A percentile compares a stretch with the other conserved stretches of the same genome.
phyloP scores from a whole-genome alignment of 2,113 vertebrate species.

The Indicator maculatus region DNA sequence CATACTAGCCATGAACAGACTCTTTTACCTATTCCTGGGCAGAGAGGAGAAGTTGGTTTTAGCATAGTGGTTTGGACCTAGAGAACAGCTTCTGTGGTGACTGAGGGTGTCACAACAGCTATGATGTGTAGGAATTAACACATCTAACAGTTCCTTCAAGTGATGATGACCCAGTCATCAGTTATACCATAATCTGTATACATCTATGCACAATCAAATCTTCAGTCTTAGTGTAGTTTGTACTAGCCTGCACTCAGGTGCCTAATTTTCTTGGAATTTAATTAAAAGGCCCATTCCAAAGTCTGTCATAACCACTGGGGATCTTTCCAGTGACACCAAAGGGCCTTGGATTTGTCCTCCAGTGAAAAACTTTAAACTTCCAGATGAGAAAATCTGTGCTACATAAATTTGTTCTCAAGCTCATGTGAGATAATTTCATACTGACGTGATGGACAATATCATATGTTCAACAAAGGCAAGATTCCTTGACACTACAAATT shows the following conservation, averaged over 20 bases:
- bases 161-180: background rate
- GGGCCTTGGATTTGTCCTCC: background rate
- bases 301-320: background rate
- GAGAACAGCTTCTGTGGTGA: background rate
- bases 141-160: background rate
- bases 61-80: background rate
- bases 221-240: background rate
- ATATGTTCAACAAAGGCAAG: background rate
- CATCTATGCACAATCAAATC: background rate
- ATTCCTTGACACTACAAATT: background rate
- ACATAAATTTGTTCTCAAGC: background rate
- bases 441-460: background rate
- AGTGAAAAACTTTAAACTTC: background rate
- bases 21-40: background rate
- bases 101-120: background rate
- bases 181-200: background rate
- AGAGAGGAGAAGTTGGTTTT: background rate
- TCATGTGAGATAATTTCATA: background rate
- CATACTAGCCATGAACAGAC: background rate
- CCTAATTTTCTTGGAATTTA: background rate
- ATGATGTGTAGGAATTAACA: background rate
- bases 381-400: background rate
- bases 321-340: background rate
- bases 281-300: background rate
- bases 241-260: background rate